These are phyloP conservation scores for Callipepla squamata DNA, from an alignment of 2,113 vertebrate species.

Conservation along the genomic window DNA sequence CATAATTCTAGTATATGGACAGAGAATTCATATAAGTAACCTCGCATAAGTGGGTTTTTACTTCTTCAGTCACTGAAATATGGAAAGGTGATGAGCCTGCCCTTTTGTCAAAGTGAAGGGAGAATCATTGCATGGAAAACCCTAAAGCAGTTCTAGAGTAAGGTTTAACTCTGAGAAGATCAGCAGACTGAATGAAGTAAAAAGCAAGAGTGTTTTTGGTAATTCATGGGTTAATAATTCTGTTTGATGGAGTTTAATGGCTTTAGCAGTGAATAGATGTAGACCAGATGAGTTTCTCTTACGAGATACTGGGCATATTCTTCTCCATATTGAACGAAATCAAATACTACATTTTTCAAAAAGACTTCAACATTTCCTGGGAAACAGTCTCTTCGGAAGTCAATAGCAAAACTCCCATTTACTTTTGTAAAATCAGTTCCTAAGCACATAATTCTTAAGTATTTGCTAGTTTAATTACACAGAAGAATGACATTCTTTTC, in stretches of 20 bases:
- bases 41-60: conserved; percentile 60
- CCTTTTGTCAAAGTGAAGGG: conserved; percentile 26
- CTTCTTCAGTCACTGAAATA: conserved; percentile 48
- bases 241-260: not conserved
- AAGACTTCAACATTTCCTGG: not conserved
- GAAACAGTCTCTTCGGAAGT: not conserved
- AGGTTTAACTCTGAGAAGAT: not conserved
- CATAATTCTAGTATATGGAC: conserved; percentile 55
- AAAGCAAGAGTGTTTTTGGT: not conserved
- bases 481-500: not conserved
- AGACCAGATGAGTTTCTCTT: not conserved
- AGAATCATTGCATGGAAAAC: not conserved
- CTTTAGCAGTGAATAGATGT: not conserved
- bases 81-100: not conserved
- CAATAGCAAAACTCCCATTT: not conserved
- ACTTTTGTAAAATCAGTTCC: not conserved
- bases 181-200: not conserved
- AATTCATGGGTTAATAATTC: not conserved
- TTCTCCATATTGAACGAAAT: not conserved
- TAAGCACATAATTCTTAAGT: not conserved
- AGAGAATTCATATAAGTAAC: conserved; percentile 7
- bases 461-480: not conserved
- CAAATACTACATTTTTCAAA: not conserved
- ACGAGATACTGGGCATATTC: not conserved
- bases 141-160: not conserved